These are phyloP conservation scores for Aricia artaxerxes DNA, from an alignment of 2,888 invertebrate genomes.

Conservation along the genomic window DNA sequence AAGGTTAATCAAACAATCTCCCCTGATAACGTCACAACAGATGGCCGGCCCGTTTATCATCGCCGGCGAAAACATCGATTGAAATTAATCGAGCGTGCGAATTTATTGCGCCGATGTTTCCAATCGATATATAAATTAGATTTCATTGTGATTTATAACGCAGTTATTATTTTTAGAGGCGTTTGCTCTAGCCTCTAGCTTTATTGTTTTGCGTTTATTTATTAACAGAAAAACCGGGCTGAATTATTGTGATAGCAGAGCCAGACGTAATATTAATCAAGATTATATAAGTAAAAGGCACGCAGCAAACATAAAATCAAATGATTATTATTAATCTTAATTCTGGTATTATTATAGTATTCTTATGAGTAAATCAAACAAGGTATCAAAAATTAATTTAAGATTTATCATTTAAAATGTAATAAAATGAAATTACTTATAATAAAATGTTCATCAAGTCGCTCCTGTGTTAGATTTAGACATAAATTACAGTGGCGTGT, in stretches of 20 bases:
- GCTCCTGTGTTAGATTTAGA: not conserved
- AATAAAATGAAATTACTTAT: not conserved
- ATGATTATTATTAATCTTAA: not conserved
- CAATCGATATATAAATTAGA: conserved; percentile 47
- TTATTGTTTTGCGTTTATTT: conserved; percentile 18
- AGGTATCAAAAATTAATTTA: too few species aligned
- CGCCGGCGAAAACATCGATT: conserved; percentile 47
- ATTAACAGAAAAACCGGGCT: not conserved
- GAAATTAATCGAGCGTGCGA: conserved; percentile 51
- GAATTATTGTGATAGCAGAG: not conserved
- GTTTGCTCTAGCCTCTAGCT: conserved; percentile 15
- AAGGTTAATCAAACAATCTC: conserved; percentile 34
- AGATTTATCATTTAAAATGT: not conserved
- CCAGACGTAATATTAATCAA: not conserved
- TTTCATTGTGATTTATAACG: conserved; percentile 36
- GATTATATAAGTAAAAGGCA: not conserved
- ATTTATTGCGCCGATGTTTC: conserved; percentile 46
- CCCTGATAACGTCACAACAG: conserved; percentile 50
- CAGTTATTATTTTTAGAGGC: conserved; percentile 27
- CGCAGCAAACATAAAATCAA: not conserved
- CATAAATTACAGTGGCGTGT: conserved; percentile 26
- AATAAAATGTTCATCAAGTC: conserved; percentile 14
- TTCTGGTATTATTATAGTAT: not conserved
- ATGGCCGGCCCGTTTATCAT: conserved; percentile 49
- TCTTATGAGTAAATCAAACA: too few species aligned